phyloP scores from a whole-genome alignment of 2,113 vertebrate genomes.

The Bufo bufo region DNA sequence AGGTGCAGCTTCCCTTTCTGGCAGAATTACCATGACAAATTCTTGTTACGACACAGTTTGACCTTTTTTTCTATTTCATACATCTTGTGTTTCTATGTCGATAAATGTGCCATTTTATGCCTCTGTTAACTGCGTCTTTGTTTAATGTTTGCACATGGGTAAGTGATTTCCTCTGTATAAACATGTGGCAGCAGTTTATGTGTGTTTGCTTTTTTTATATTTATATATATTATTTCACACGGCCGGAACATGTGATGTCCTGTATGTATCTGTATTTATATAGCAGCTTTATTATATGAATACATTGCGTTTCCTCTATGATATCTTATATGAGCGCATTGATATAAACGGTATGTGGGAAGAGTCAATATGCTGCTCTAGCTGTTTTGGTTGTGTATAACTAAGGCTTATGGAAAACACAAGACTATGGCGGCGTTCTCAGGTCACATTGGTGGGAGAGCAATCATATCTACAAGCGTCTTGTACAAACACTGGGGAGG shows the following conservation, averaged over 20 bases:
- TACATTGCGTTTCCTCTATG: background rate
- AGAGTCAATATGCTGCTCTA: conserved; percentile 21
- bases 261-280: conserved; percentile 35
- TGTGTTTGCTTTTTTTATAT: background rate
- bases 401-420: conserved; percentile 46
- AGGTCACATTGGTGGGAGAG: conserved; percentile 31
- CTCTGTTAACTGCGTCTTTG: background rate
- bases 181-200: conserved; percentile 16
- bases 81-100: background rate
- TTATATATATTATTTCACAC: background rate
- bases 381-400: conserved; percentile 37
- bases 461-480: conserved; percentile 50
- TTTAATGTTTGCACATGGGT: conserved; percentile 5
- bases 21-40: background rate
- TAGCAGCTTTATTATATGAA: conserved; percentile 18
- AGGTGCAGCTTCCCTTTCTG: background rate
- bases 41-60: background rate
- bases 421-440: conserved; percentile 22
- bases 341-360: conserved; percentile 13
- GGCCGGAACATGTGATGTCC: background rate
- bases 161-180: conserved; percentile 28
- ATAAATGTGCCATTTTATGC: conserved; percentile 25
- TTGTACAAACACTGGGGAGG: conserved; percentile 46
- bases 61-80: background rate
- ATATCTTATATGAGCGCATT: background rate